Evolutionary conservation across 2,113 vertebrate species (phyloP), one percentile per base, ranked within the genome.

Genomic region (Peromyscus californicus): DNA sequence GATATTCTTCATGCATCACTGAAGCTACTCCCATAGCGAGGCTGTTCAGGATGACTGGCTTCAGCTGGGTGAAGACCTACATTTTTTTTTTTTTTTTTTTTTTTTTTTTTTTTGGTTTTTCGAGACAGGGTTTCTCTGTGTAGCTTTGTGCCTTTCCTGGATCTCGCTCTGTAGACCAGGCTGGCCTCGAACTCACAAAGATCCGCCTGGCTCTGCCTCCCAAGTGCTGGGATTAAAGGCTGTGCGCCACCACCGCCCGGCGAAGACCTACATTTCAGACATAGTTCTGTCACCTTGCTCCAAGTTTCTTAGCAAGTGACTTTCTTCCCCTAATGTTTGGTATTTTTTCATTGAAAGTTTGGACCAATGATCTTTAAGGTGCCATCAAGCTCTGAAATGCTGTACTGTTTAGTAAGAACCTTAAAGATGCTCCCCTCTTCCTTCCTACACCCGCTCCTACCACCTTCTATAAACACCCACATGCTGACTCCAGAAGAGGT

Each of bases 281-380:
- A 51, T 8, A 1, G 26, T 51, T 92, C 79, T 95, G 21, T 61
- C 33, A 91, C 57, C 45, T 92, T 95, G 96, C 78, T 93, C 29
- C 1, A 33, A 82, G 61, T 97, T 87, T 97, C 96, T 90, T 90
- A 95, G 89, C 65, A 95, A 98, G 95, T 96, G 88, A 95, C 11
- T 17, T 96, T 86, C 97, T 22, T 94, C 92, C 90, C 36, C 94
- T 97, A 91, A 61, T 98, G 89, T 94, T 97, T 89, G n/a, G 39
- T 29, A 86, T 67, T 76, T 89, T 33, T 94, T 95, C 65, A 72
- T 2, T 67, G 36, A 91, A 36, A 80, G 12, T 78, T 95, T 82
- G 54, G 45, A 72, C 36, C 4, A 33, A 33, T 42, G 48, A 88
- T 80, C 42, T 57, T 95, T 82, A 96, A 82, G 12, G 15, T 70